These are phyloP conservation scores for Ceratitis capitata DNA, from an alignment of 1,140 invertebrate genomes.

Conservation along the genomic window DNA sequence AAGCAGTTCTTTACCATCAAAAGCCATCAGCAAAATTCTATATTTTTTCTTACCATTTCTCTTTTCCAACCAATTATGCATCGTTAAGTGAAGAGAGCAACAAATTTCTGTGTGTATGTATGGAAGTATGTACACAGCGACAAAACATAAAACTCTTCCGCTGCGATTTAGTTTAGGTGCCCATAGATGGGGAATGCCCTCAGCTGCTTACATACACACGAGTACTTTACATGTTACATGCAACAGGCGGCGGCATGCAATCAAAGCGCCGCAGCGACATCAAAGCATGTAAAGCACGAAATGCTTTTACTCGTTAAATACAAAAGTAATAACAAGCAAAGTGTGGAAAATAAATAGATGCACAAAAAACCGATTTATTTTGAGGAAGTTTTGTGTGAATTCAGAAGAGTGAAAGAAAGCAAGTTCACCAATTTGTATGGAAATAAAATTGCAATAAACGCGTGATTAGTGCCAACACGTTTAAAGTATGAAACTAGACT, in stretches of 20 bases:
- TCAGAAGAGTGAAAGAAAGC: not conserved
- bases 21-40: not conserved
- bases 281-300: not conserved
- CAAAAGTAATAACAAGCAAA: not conserved
- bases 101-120: not conserved
- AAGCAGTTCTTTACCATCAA: not conserved
- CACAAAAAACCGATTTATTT: not conserved
- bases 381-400: not conserved
- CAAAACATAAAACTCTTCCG: slow-evolving; percentile 34
- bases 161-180: not conserved
- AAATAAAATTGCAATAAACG: slow-evolving; percentile 18
- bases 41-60: not conserved
- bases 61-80: slow-evolving; percentile 15
- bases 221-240: not conserved
- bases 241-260: not conserved
- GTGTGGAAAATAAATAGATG: not conserved
- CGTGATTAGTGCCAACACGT: not conserved
- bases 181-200: slow-evolving; percentile 4
- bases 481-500: not conserved
- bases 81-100: slow-evolving; percentile 21
- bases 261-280: not conserved
- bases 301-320: not conserved
- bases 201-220: too few relatives aligned
- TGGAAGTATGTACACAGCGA: not conserved
- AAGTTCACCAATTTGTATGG: not conserved